Evolutionary conservation across 1,140 invertebrate genomes (phyloP).

Genomic region (Meloidogyne chitwoodi): DNA sequence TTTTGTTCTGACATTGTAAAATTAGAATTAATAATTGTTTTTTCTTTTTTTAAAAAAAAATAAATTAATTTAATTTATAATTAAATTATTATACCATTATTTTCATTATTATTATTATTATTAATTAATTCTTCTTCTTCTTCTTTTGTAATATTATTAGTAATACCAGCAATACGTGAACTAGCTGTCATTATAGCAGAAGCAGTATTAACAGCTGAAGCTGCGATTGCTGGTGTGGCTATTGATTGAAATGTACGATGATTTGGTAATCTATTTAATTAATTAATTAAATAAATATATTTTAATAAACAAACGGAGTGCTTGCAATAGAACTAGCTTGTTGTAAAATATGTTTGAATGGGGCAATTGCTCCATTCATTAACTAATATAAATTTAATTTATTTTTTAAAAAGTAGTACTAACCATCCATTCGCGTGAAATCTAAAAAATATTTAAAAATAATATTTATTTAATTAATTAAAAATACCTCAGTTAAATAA

Average conservation of each 20-base stretch:
- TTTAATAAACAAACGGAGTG: constrained; percentile 10
- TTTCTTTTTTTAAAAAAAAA: too few relatives aligned
- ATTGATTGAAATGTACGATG: constrained; percentile 17
- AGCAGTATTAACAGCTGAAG: constrained; percentile 3
- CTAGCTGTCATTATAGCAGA: constrained; percentile 1
- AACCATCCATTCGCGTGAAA: constrained; percentile 20
- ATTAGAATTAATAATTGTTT: too few relatives aligned
- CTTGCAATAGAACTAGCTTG: constrained; percentile 9
- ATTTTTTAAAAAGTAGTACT: too few relatives aligned
- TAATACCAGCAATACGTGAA: neutral
- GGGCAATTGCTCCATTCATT: constrained; percentile 29
- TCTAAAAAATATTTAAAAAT: constrained; percentile 3
- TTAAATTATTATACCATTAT: too few relatives aligned
- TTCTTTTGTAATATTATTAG: too few relatives aligned
- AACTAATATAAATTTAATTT: neutral
- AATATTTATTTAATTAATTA: neutral
- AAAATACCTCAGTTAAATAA: constrained; percentile 12
- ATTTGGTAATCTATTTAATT: constrained; percentile 2
- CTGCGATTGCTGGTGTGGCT: neutral
- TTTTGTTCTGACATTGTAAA: neutral
- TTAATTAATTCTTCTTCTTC: too few relatives aligned
- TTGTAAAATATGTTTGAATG: constrained; percentile 23
- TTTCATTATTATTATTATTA: too few relatives aligned
- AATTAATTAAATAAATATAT: neutral
- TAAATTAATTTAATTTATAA: too few relatives aligned